Evolutionary conservation across 2,888 invertebrate genomes (phyloP), one percentile per base, ranked within the genome.

Genomic region (Esperia sulphurella): DNA sequence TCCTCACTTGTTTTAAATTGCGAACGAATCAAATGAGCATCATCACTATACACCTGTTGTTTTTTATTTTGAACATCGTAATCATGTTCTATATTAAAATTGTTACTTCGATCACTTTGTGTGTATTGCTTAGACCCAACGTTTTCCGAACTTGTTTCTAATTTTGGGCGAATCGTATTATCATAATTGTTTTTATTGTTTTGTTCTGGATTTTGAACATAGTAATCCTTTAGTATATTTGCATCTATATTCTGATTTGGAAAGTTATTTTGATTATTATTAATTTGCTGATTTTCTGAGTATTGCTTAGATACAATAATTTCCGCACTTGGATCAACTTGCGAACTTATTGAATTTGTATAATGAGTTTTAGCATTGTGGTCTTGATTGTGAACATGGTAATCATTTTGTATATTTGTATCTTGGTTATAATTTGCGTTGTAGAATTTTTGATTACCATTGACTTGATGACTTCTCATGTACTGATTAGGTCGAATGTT

Each of bases 291-390:
- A 38, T 6, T 10, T 43, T 51, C 49, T 12, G 35, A 28, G 30
- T 33, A 37, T 28, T 51, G 45, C 41, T 29, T 31, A 38, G 28
- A 8, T 28, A 6, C 46, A 13, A 38, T 12, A 10, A 42, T 43
- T 48, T 59, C 62, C 28, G 51, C 50, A 40, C 63, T 71, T 3
- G 75, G 57, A 46, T 71, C 65, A 48, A 85, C 48, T 55, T 84
- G 74, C 43, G 77, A 69, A 47, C 75, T 70, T 43, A 88, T 72
- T 75, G 87, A 80, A 54, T 75, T 76, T 14, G 76, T 77, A 44
- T 89, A 89, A 48, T 89, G 82, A 21, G 2, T 21, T 21, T 21
- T 21, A 21, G 30, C 42, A 9, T 33, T 31, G 2, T 48, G 28
- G 6, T 13, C 41, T 30, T 28, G 41, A 14, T 31, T 41, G 21